Evolutionary conservation across 2,113 vertebrate species (phyloP).

Genomic region (Scytalopus superciliaris): DNA sequence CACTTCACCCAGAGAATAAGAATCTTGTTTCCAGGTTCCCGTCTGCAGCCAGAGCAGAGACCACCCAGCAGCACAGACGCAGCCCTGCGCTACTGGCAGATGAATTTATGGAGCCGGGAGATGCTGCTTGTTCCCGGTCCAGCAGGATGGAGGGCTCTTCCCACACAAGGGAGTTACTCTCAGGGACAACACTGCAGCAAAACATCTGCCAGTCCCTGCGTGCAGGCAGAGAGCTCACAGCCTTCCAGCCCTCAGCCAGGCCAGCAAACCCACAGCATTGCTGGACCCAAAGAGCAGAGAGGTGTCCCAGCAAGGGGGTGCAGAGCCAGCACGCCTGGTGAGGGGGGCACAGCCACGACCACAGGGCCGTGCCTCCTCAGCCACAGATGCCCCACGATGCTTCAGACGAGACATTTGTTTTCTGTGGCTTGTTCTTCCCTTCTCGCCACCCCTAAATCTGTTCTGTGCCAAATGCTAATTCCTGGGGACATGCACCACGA

Average conservation of each 20-base stretch:
- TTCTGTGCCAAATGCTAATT: neutral
- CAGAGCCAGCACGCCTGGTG: accelerated
- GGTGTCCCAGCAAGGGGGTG: neutral
- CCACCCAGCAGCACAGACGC: constrained; percentile 22
- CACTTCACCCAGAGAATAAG: neutral
- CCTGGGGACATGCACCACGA: neutral
- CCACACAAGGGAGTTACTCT: constrained; percentile 40
- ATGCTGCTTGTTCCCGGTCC: constrained; percentile 22
- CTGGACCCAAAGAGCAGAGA: neutral
- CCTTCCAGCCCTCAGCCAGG: neutral
- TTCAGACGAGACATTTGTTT: neutral
- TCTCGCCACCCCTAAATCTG: neutral
- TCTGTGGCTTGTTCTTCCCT: neutral
- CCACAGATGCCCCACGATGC: neutral
- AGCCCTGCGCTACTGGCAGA: constrained; percentile 4
- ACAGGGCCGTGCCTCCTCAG: neutral
- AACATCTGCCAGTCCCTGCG: neutral
- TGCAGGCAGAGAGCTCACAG: neutral
- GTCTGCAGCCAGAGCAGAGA: neutral
- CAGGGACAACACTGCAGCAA: neutral
- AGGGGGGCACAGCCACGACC: neutral
- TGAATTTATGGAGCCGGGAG: constrained; percentile 13
- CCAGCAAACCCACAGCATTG: neutral
- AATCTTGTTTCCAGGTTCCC: neutral
- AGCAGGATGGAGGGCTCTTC: neutral